phyloP scores from a whole-genome alignment of 64 coral and sea anemone genomes.

The Stylophora pistillata region DNA sequence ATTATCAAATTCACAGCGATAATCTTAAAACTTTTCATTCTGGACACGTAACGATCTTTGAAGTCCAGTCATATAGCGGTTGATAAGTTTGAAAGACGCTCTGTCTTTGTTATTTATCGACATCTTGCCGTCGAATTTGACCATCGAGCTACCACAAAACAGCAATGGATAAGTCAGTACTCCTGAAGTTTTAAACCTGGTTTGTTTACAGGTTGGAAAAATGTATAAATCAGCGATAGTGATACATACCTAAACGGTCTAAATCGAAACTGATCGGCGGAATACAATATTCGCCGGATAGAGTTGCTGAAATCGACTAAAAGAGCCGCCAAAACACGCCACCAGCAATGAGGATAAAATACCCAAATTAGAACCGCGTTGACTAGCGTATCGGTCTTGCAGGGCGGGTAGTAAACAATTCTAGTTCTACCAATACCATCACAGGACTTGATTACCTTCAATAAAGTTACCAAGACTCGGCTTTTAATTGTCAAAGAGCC shows the following conservation, averaged over 20 bases:
- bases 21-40: background rate
- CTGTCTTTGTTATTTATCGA: background rate
- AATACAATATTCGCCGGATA: background rate
- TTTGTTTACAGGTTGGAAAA: background rate
- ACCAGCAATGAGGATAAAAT: slow-evolving; percentile 1
- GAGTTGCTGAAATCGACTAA: background rate
- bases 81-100: background rate
- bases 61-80: background rate
- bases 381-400: slow-evolving; percentile 6
- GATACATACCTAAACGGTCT: background rate
- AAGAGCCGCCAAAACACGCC: background rate
- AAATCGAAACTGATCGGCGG: background rate
- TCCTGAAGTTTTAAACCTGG: background rate
- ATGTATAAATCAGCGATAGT: background rate
- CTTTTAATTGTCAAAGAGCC: background rate
- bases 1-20: too few species aligned
- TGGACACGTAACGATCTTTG: background rate
- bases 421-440: background rate
- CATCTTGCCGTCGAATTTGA: background rate
- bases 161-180: background rate
- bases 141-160: background rate
- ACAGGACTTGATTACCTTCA: background rate
- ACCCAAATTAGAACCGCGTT: background rate
- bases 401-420: slow-evolving; percentile 2
- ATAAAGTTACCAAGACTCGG: background rate